phyloP scores from a whole-genome alignment of 2,113 vertebrate genomes.

The Mola mola region DNA sequence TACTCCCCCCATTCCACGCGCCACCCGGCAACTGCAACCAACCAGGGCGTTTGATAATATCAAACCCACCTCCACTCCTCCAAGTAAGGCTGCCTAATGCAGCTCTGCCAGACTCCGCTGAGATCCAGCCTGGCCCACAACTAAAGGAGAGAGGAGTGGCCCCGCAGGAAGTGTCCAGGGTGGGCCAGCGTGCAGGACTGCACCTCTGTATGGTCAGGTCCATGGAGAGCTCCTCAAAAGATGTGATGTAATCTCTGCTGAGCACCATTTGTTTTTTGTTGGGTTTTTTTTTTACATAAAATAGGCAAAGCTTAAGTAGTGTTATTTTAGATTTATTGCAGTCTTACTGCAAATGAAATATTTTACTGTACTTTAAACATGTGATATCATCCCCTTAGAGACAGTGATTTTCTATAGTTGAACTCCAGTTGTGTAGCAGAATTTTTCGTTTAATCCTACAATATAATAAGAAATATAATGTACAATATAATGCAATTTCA shows the following conservation, averaged over 20 bases:
- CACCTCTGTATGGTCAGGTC: slow-evolving; percentile 46
- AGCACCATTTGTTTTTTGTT: not conserved
- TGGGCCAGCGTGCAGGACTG: slow-evolving; percentile 54
- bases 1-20: slow-evolving; percentile 22
- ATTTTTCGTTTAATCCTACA: too few relatives aligned
- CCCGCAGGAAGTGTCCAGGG: slow-evolving; percentile 71
- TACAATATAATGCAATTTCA: too few relatives aligned
- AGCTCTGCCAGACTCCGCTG: slow-evolving; percentile 37
- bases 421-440: too few relatives aligned
- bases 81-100: slow-evolving; percentile 29
- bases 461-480: too few relatives aligned
- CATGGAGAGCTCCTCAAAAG: slow-evolving; percentile 54
- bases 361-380: not conserved
- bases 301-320: not conserved
- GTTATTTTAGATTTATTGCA: not conserved
- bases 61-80: slow-evolving; percentile 48
- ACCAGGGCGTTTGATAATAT: slow-evolving; percentile 68
- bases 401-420: not conserved
- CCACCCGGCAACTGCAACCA: slow-evolving; percentile 2
- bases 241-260: slow-evolving; percentile 66
- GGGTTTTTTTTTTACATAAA: slow-evolving; percentile 12
- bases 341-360: not conserved
- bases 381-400: not conserved
- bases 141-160: slow-evolving; percentile 57
- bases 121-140: slow-evolving; percentile 43